Conservation (phyloP, 2,797 vertebrate species). For the Buphagus erythrorhynchus region DNA sequence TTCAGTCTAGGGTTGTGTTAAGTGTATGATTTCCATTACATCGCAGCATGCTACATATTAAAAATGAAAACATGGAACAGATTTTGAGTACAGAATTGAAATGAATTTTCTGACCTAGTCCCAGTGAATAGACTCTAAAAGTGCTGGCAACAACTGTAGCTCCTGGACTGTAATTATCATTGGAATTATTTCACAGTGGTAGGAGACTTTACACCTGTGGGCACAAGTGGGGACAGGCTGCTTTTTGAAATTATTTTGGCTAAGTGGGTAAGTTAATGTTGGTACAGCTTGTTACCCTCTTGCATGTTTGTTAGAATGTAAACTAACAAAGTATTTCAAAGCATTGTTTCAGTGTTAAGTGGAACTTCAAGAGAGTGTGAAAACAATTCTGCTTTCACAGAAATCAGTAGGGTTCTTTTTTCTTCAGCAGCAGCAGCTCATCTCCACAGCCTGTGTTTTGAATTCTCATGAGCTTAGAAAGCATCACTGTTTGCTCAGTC, state of each 20-base stretch:
- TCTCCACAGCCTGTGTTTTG: background rate
- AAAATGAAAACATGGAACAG: conserved; percentile 13
- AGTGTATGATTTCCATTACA: background rate
- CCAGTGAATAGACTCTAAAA: conserved; percentile 24
- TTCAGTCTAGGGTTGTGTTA: background rate
- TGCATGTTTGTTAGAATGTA: background rate
- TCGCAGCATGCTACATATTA: background rate
- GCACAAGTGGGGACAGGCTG: background rate
- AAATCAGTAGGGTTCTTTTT: background rate
- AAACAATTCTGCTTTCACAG: background rate
- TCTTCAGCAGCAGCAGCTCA: background rate
- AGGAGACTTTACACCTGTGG: background rate
- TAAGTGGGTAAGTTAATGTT: background rate
- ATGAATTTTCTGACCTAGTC: conserved; percentile 24
- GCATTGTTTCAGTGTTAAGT: background rate
- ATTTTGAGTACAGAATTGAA: conserved; percentile 40
- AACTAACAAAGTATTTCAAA: background rate
- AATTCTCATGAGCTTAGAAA: background rate
- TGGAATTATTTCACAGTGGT: background rate
- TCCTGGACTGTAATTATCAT: background rate
- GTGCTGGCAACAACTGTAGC: background rate
- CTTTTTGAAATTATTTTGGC: background rate
- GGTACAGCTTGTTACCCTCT: background rate
- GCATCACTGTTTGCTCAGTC: background rate
- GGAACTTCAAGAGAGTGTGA: background rate